phyloP scores from a whole-genome alignment of 2,113 vertebrate genomes.

The Dissostichus mawsoni region DNA sequence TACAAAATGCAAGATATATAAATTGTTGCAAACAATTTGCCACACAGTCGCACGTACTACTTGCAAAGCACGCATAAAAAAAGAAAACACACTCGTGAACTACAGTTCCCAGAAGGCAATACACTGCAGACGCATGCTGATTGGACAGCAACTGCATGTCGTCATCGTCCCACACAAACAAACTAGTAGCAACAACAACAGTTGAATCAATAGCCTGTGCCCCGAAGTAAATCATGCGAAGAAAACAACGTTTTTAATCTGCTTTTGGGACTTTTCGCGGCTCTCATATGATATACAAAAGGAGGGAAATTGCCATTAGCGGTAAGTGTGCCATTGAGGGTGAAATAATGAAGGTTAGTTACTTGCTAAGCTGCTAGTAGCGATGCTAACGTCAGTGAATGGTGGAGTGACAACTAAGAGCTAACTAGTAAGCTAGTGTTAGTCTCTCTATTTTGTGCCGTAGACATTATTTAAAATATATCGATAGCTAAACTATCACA shows the following conservation, averaged over 20 bases:
- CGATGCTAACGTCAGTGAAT: constrained; percentile 34
- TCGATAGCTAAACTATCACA: not conserved
- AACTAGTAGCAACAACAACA: constrained; percentile 35
- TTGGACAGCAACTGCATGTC: constrained; percentile 58
- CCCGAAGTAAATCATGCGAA: not conserved
- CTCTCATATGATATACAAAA: not conserved
- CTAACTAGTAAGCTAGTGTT: not conserved
- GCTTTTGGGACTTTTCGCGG: not conserved
- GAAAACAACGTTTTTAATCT: constrained; percentile 15
- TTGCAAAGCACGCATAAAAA: not conserved
- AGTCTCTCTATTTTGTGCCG: not conserved
- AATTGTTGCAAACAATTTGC: not conserved
- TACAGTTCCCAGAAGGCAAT: constrained; percentile 74
- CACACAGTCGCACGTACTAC: not conserved
- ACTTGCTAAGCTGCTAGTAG: constrained; percentile 26
- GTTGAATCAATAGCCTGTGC: not conserved
- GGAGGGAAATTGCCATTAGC: not conserved
- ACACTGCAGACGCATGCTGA: constrained; percentile 16
- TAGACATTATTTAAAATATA: not conserved
- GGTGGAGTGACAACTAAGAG: constrained; percentile 6
- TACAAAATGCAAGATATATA: not conserved
- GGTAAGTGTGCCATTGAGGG: not conserved
- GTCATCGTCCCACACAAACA: constrained; percentile 47
- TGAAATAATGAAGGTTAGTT: not conserved
- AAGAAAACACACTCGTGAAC: constrained; percentile 3